Evolutionary conservation across 2,888 invertebrate genomes (phyloP), one percentile per base, ranked within the genome.

Genomic region (Bursaphelenchus okinawaensis): DNA sequence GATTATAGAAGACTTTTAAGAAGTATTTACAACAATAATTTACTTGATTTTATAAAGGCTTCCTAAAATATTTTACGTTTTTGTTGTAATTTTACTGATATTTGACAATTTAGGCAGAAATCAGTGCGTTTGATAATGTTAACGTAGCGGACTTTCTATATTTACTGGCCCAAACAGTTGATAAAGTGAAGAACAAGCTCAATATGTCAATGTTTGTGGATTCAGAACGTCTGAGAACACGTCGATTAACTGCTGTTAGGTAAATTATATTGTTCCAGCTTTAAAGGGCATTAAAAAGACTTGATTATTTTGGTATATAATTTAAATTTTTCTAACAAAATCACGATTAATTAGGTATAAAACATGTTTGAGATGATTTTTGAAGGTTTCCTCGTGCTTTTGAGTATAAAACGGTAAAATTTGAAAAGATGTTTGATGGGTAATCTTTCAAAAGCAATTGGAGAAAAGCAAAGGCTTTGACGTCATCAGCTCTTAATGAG

Each of bases 41-140:
- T n/a, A n/a, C n/a, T n/a, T n/a, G n/a, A n/a, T n/a, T n/a, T n/a
- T n/a, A n/a, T n/a, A n/a, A n/a, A n/a, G n/a, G n/a, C n/a, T n/a
- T n/a, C n/a, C n/a, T n/a, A n/a, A n/a, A n/a, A n/a, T 59, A 54
- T 26, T 56, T 56, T 28, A 60, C n/a, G 4, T 20, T 24, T 9
- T 57, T 60, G 7, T 16, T 28, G 20, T 56, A 8, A 9, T 57
- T n/a, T 19, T n/a, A 54, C 16, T 26, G 19, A 26, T 1, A 12
- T 26, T 26, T 26, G 26, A 26, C 6, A 19, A 51, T 70, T 63
- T 27, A 77, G 76, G 89, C 96, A 63, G 95, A 96, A 86, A 92
- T 93, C 0, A 95, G 94, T 7, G 90, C 95, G 19, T 93, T 94
- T 82, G 91, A 93, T 81, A 93, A 92, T 80, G 92, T 96, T 71